Evolutionary conservation across 2,113 vertebrate species (phyloP), one percentile per base, ranked within the genome.

Genomic region (Carassius gibelio): DNA sequence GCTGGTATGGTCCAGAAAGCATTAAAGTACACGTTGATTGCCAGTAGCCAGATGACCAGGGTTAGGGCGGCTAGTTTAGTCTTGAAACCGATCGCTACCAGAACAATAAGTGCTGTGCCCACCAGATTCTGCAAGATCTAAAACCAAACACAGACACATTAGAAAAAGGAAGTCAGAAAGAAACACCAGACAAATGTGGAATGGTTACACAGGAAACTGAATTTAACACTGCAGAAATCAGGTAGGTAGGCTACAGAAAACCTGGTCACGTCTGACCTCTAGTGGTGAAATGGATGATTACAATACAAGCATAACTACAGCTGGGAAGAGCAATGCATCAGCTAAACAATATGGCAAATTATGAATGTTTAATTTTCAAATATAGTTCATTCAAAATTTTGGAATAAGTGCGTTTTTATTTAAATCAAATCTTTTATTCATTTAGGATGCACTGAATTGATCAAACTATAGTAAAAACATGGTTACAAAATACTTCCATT

Each of bases 41-140:
- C 95, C 52, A 99, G 95, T 2, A 99, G 96, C 98, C 98, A 99
- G 86, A 99, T 89, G n/a, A 99, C 98, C 0, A 99, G 94, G 61
- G 98, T 99, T 91, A 99, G 90, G 13, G 98, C 98, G 0, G 98
- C 98, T 74, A 99, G 93, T 90, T 99, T 99, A 68, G 98, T 99
- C 92, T 99, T 99, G 91, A 99, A 99, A 82, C 98, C 98, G 1
- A 99, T 90, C 55, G 98, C 98, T 91, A 99, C 98, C 64, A 99
- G 91, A 83, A 99, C 95, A 88, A 99, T 99, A 82, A 99, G 93
- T 55, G 96, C 97, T 0, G 97, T 99, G 82, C 98, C 98, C 89
- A 99, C 98, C 75, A 99, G 94, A 93, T 99, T 99, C 95, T 99
- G 98, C 80, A 99, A 88, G 89, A 99, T 95, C 98, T 99, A 93